phyloP scores from a whole-genome alignment of 2,113 vertebrate species.

The Phyllopteryx taeniolatus region DNA sequence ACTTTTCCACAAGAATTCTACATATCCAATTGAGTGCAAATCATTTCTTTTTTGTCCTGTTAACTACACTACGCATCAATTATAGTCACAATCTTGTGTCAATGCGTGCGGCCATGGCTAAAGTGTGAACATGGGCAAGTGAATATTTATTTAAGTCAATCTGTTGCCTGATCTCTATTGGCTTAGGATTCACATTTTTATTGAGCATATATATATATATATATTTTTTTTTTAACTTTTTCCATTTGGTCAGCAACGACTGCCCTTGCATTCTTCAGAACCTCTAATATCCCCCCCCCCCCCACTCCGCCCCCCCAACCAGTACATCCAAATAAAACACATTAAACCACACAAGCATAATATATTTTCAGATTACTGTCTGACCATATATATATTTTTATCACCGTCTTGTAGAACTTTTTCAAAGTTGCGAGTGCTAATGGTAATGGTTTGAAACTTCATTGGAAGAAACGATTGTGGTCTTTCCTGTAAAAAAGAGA shows the following conservation, averaged over 20 bases:
- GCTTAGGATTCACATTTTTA: background rate
- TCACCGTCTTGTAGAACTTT: conserved; percentile 18
- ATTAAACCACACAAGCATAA: conserved; percentile 4
- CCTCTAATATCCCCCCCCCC: background rate
- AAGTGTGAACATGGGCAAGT: background rate
- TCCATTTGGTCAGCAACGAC: background rate
- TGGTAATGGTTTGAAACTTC: conserved; percentile 10
- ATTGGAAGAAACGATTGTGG: background rate
- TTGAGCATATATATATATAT: too few species aligned
- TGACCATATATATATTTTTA: conserved; percentile 35
- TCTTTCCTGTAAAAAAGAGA: conserved; percentile 14
- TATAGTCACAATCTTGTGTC: too few species aligned
- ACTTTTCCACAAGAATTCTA: too few species aligned
- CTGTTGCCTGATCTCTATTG: background rate
- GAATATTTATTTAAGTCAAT: background rate
- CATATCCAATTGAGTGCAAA: too few species aligned
- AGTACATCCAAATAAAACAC: conserved; percentile 40
- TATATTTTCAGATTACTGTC: conserved; percentile 23
- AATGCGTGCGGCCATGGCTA: too few species aligned
- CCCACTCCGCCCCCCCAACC: background rate
- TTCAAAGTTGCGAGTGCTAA: background rate
- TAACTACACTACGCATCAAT: too few species aligned
- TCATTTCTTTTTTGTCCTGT: too few species aligned
- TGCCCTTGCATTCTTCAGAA: background rate
- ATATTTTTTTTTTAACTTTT: background rate